phyloP scores from a whole-genome alignment of 1,140 invertebrate species.

The Andricus grossulariae region DNA sequence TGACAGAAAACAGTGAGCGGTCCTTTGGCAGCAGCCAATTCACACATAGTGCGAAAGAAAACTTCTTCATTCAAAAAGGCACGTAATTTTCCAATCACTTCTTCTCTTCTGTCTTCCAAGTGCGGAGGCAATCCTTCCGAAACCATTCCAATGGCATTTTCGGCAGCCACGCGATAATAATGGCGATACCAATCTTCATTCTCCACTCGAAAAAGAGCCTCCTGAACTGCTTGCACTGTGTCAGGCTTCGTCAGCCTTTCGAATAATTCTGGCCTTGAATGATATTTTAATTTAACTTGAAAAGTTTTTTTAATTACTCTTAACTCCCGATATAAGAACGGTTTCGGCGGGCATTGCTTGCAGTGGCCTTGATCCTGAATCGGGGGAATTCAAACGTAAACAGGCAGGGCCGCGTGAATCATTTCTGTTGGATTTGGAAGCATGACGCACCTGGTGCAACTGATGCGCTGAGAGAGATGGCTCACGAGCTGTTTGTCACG shows the following conservation, averaged over 20 bases:
- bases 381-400: too few relatives aligned
- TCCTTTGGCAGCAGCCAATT: constrained; percentile 78
- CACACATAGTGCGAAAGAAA: constrained; percentile 83
- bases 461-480: too few relatives aligned
- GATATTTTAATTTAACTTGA: constrained; percentile 52
- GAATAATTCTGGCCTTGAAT: constrained; percentile 79
- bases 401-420: too few relatives aligned
- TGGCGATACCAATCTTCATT: constrained; percentile 83
- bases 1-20: constrained; percentile 83
- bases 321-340: too few relatives aligned
- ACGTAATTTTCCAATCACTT: constrained; percentile 79
- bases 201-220: constrained; percentile 80
- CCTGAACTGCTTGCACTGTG: constrained; percentile 73
- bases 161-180: constrained; percentile 80
- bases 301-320: background rate
- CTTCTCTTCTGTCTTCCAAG: constrained; percentile 70
- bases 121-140: constrained; percentile 76
- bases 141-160: constrained; percentile 82
- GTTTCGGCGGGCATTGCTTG: too few relatives aligned
- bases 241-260: constrained; percentile 77
- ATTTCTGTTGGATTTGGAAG: too few relatives aligned
- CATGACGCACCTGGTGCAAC: too few relatives aligned
- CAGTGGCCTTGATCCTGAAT: too few relatives aligned
- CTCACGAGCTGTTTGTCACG: too few relatives aligned
- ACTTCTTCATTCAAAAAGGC: constrained; percentile 80